phyloP scores from a whole-genome alignment of 1,140 invertebrate species.

The Drosophila teissieri region DNA sequence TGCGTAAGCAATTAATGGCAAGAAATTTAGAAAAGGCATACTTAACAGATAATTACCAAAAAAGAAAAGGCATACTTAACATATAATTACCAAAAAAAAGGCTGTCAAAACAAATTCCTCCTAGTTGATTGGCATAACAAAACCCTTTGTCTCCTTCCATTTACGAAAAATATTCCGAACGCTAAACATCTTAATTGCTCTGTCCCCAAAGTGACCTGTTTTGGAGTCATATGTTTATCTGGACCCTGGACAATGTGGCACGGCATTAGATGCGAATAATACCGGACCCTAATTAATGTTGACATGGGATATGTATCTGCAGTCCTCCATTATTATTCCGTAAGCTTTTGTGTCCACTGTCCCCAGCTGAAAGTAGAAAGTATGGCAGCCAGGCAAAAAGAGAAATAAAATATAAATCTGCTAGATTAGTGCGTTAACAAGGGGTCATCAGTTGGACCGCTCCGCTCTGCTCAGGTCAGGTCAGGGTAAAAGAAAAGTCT shows the following conservation, averaged over 20 bases:
- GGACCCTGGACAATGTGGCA: constrained; percentile 29
- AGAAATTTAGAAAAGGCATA: background rate
- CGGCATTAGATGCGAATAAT: constrained; percentile 62
- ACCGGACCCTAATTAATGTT: constrained; percentile 77
- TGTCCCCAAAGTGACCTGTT: background rate
- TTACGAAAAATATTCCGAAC: constrained; percentile 13
- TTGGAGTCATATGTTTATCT: constrained; percentile 42
- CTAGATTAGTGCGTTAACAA: constrained; percentile 76
- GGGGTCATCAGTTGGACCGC: constrained; percentile 51
- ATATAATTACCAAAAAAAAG: background rate
- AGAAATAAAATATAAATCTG: constrained; percentile 50
- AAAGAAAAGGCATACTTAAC: background rate
- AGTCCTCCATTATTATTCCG: background rate
- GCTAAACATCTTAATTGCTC: constrained; percentile 14
- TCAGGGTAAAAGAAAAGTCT: constrained; percentile 38
- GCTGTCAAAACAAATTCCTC: constrained; percentile 2
- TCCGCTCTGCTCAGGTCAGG: too few species aligned
- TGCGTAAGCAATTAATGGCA: background rate
- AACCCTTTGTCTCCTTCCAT: background rate
- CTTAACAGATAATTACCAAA: background rate
- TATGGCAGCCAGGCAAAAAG: constrained; percentile 41
- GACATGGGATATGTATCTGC: constrained; percentile 68
- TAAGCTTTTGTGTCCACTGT: constrained; percentile 22
- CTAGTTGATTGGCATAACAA: background rate
- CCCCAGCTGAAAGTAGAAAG: constrained; percentile 57